Evolutionary conservation across 2,797 vertebrate genomes (phyloP).

Genomic region (Neomorphus geoffroyi): DNA sequence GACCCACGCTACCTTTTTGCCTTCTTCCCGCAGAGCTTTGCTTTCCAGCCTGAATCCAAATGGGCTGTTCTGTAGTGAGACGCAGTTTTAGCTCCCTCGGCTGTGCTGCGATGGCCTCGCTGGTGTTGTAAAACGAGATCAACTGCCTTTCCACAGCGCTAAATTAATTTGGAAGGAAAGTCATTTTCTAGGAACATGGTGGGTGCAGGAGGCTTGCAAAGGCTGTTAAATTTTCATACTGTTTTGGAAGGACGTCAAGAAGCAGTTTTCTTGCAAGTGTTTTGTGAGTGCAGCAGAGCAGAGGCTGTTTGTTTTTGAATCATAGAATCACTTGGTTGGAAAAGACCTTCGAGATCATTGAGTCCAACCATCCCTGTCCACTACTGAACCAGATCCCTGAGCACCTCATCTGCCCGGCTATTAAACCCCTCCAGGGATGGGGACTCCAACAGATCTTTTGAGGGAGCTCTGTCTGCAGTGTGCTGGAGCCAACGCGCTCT

Average conservation of each 20-base stretch:
- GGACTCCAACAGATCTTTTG: no score
- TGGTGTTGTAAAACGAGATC: neutral
- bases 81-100: neutral
- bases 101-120: constrained; percentile 25
- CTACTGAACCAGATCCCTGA: no score
- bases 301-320: neutral
- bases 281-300: neutral
- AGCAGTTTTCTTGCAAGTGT: neutral
- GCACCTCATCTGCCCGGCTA: no score
- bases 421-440: no score
- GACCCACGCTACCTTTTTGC: neutral
- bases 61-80: neutral
- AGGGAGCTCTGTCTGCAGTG: neutral
- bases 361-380: no score
- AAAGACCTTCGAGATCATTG: no score
- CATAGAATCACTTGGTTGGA: no score
- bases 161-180: constrained; percentile 21
- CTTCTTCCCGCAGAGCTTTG: neutral
- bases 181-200: neutral
- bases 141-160: neutral
- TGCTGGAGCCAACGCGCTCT: neutral
- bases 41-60: neutral
- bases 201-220: neutral
- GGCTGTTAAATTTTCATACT: neutral
- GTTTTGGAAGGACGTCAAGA: neutral